Conservation (phyloP, 2,888 invertebrate genomes). For the Chymomyza amoena region DNA sequence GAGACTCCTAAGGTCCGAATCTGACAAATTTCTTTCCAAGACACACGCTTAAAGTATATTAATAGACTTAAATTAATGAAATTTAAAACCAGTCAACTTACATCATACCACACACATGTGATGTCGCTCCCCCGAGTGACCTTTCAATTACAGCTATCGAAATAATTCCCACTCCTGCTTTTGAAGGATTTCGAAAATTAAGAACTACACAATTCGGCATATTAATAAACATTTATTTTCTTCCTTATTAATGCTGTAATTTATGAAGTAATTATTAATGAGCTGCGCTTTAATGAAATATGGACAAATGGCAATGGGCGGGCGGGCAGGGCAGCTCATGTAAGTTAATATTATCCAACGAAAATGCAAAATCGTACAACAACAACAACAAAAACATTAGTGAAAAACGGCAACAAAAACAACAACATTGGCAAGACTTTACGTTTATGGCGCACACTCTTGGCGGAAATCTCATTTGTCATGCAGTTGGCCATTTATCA, state of each 20-base stretch:
- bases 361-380: constrained; percentile 16
- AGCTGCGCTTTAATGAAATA: constrained; percentile 28
- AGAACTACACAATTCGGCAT: neutral
- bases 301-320: neutral
- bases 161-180: neutral
- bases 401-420: constrained; percentile 3
- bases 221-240: neutral
- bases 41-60: too few species aligned
- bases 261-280: constrained; percentile 53
- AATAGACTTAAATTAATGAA: too few species aligned
- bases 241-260: constrained; percentile 2
- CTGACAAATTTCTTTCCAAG: too few species aligned
- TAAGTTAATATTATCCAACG: constrained; percentile 45
- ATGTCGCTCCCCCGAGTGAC: neutral
- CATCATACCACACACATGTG: too few species aligned
- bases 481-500: constrained; percentile 69
- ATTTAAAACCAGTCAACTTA: too few species aligned
- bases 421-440: constrained; percentile 10
- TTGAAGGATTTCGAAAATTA: neutral
- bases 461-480: constrained; percentile 66
- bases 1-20: too few species aligned
- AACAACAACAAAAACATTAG: constrained; percentile 8
- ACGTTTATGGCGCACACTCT: constrained; percentile 2
- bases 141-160: constrained; percentile 25
- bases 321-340: constrained; percentile 24